Conservation (phyloP, 2,797 vertebrate species). For the Melanotaenia pygmaea region DNA sequence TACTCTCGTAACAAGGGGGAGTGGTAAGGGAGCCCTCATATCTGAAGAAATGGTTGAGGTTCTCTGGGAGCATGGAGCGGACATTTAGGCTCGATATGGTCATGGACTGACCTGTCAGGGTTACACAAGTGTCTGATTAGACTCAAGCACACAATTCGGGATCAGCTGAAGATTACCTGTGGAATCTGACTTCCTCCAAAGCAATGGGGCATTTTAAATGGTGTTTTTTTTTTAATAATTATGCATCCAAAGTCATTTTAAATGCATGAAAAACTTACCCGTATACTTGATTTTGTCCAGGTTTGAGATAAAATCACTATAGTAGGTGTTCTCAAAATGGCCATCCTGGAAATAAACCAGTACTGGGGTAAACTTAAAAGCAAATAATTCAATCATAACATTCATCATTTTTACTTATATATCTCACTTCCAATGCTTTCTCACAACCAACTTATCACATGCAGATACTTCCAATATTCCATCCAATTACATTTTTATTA, state of each 20-base stretch:
- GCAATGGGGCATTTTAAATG: neutral
- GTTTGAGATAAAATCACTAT: constrained; percentile 88
- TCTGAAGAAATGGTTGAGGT: constrained; percentile 87
- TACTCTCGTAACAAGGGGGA: constrained; percentile 91
- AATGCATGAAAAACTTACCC: constrained; percentile 78
- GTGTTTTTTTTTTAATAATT: neutral
- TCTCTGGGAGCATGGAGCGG: constrained; percentile 87
- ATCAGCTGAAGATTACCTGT: neutral
- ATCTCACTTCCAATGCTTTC: neutral
- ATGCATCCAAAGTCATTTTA: neutral
- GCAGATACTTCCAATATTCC: neutral
- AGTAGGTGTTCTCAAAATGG: constrained; percentile 91
- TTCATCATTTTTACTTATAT: neutral
- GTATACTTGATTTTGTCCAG: constrained; percentile 85
- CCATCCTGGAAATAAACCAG: constrained; percentile 81
- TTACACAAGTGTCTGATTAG: neutral
- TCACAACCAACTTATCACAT: neutral
- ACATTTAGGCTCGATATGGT: constrained; percentile 80
- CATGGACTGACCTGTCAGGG: constrained; percentile 83
- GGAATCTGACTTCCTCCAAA: neutral
- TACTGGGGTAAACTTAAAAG: neutral
- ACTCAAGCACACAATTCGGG: neutral
- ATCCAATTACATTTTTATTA: neutral
- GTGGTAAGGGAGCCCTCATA: constrained; percentile 93
- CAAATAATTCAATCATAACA: neutral